Base-by-base conservation (phyloP, 2,888 invertebrate species). In the Cyclophora albipunctata region DNA sequence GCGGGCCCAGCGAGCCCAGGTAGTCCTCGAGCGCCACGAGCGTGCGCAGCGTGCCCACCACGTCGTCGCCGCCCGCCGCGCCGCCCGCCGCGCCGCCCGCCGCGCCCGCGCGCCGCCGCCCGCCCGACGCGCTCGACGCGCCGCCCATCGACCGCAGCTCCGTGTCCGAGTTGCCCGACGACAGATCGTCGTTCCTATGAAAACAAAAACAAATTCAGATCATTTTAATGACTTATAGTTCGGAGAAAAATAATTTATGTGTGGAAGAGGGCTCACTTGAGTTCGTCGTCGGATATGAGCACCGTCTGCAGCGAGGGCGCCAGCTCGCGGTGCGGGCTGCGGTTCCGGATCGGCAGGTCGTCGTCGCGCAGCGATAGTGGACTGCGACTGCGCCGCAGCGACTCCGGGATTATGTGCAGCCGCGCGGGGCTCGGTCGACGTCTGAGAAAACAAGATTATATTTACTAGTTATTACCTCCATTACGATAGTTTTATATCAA, bases 1-100 rank as follows among this genome's bases (percentile, higher is more conserved):
- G 94, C 0, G 95, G 95, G 0, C 95, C 96, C 4, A 96, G 83
- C 41, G 95, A 95, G n/a, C 96, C 96, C 46, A 96, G 81, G 67
- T 94, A 93, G 61, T 93, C 93, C 73, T 96, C 96, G 3, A 96
- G 81, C 0, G 96, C 96, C 0, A 95, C 94, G 0, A 96, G 85
- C 57, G 94, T 84, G 41, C 96, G 89, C 51, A 96, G 77, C 46
- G 95, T 93, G 34, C 90, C 91, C 3, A 94, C 92, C 4, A 93
- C 89, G 45, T 91, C 90, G 51, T 91, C 90, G 4, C 20, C 20
- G 20, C 20, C 20, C 3, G 35, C 35, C 46, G 43, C 40, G 51
- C 61, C 59, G 7, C 51, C 42, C 7, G 53, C 49, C 48, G 45
- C 47, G 35, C 42, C 45, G 48, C 40, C 43, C 55, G 47, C 40